Evolutionary conservation across 2,888 invertebrate genomes (phyloP), one percentile per base, ranked within the genome.

Genomic region (Xestia xanthographa): DNA sequence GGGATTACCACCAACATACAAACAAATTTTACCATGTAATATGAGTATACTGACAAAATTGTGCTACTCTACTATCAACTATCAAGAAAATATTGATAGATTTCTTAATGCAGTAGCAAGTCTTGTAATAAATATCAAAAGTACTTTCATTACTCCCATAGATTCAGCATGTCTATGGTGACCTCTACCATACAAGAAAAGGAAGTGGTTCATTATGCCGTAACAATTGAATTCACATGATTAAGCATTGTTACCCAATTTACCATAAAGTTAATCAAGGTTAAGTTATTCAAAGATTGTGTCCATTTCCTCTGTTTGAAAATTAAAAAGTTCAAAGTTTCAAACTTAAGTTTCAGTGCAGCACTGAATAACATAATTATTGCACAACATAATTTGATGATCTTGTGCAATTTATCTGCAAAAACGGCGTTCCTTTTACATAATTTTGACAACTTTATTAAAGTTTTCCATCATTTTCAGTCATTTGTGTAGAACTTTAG

Each of bases 211-310:
- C 14, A 58, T n/a, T 43, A 12, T 5, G 56, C 56, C 48, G 0
- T 43, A 67, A 56, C 34, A 67, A 77, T 48, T 65, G 41, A 65
- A 65, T 69, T 76, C 29, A 70, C 69, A 71, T 67, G 41, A 72
- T 38, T 26, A 76, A 34, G 14, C 60, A 82, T 71, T 71, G 62
- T 77, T 58, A n/a, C 34, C 53, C 26, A 34, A 77, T 63, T 58
- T 71, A 70, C 48, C 63, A 65, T 66, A 63, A 17, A 29, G 12
- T 8, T n/a, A 43, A 48, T 22, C 75, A 81, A 81, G 75, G 60
- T 66, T 45, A 29, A 62, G 11, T 14, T 5, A 53, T 43, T 17
- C 43, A 45, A 60, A 41, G 26, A 41, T 34, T 62, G 17, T 45
- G 26, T n/a, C 11, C 0, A 60, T 9, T 41, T 53, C 41, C n/a